phyloP scores from a whole-genome alignment of 2,113 vertebrate species.

The Dipodomys merriami region DNA sequence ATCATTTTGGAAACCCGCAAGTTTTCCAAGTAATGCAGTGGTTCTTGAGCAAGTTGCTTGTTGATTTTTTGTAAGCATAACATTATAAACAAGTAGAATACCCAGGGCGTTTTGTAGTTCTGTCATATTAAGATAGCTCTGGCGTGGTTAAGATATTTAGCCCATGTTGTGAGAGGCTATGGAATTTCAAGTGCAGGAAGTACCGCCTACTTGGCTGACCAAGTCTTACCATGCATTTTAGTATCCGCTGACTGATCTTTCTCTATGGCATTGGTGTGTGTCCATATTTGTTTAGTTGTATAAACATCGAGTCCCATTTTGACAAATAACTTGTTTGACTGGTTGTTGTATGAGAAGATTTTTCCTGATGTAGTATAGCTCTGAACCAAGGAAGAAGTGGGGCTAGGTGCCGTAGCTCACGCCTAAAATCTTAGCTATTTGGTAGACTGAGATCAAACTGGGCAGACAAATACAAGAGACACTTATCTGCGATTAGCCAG shows the following conservation, averaged over 20 bases:
- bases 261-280: not conserved
- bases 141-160: not conserved
- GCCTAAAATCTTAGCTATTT: too few species aligned
- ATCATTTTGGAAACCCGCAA: constrained; percentile 63
- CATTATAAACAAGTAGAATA: constrained; percentile 11
- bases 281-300: not conserved
- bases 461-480: too few species aligned
- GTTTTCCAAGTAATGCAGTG: constrained; percentile 56
- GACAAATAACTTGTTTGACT: not conserved
- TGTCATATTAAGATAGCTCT: not conserved
- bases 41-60: constrained; percentile 38
- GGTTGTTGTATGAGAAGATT: not conserved
- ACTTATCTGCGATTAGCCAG: too few species aligned
- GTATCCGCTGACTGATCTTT: rapidly evolving
- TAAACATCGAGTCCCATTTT: not conserved
- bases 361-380: rapidly evolving
- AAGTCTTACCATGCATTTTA: rapidly evolving
- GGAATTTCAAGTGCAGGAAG: not conserved
- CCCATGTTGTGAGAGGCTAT: rapidly evolving
- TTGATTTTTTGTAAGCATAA: constrained; percentile 32
- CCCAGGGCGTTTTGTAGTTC: rapidly evolving
- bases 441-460: too few species aligned
- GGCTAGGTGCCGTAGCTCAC: too few species aligned
- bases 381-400: not conserved
- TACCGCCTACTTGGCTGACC: rapidly evolving